Evolutionary conservation across 2,113 vertebrate genomes (phyloP).

Genomic region (Scopus umbretta): DNA sequence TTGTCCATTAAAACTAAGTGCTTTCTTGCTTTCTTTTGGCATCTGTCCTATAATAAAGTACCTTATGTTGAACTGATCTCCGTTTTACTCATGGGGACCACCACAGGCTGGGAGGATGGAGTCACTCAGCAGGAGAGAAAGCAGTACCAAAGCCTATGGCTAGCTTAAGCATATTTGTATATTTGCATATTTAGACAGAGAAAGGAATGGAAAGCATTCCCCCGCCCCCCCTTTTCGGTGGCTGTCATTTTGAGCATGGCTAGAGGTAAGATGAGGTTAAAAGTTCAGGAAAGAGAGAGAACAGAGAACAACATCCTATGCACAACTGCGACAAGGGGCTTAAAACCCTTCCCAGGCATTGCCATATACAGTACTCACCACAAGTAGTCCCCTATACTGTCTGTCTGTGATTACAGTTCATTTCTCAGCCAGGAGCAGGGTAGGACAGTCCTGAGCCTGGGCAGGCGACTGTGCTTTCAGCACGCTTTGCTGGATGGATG

Average conservation of each 20-base stretch:
- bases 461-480: neutral
- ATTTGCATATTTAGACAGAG: slow-evolving; percentile 38
- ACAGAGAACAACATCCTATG: neutral
- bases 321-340: neutral
- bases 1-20: neutral
- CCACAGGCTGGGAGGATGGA: neutral
- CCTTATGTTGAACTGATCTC: neutral
- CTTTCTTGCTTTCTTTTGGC: neutral
- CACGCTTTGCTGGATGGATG: neutral
- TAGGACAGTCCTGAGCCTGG: neutral
- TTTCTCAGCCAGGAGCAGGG: neutral
- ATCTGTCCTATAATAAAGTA: neutral
- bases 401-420: neutral
- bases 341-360: neutral
- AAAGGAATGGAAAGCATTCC: slow-evolving; percentile 34
- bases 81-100: neutral
- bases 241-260: slow-evolving; percentile 32
- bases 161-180: neutral
- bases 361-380: neutral
- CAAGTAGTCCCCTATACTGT: neutral
- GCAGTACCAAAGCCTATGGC: neutral
- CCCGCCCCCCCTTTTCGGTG: neutral
- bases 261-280: slow-evolving; percentile 56
- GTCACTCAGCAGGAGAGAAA: neutral
- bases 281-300: slow-evolving; percentile 30